Evolutionary conservation across 1,140 invertebrate species (phyloP), one percentile per base, ranked within the genome.

Genomic region (Teleopsis dalmanni): DNA sequence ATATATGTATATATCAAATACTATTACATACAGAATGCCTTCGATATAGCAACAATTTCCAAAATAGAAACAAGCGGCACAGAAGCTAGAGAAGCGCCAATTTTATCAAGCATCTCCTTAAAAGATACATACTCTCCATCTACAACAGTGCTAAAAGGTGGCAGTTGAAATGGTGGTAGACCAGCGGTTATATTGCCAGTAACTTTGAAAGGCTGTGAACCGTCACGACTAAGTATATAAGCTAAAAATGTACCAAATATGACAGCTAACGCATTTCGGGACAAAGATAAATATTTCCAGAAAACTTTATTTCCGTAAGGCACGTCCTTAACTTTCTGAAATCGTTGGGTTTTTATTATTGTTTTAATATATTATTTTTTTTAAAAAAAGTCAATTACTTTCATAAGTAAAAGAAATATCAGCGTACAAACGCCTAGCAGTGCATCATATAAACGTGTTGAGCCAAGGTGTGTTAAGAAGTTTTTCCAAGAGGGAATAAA

Each of bases 1-100:
- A 29, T 7, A 29, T 8, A 29, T 29, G 27, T 13, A 13, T 29
- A 29, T 29, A 13, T 29, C 27, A 29, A 29, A 7, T 13, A 29
- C 27, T 8, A 29, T 29, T n/a, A 49, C 48, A 74, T 71, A 84
- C 82, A 76, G 57, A 91, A 91, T 21, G 87, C 81, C 71, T 92
- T 92, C 0, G 85, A 84, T 54, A 91, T 87, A 3, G 88, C 85
- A 9, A 92, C 79, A 41, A 80, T 81, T 68, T 92, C 88, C 33
- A 92, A 70, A 47, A 92, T 81, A 2, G 83, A 79, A 13, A 92
- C 79, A 3, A 91, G 57, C 3, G 89, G 86, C 31, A 91, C 71
- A 2, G 86, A 81, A 18, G 81, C 65, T 2, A 85, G 58, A 29
- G 80, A 80, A 23, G 78, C 75, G 21, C 83, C 83, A 36, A 87